Base-by-base conservation (phyloP, 2,113 vertebrate species). In the Polypterus senegalus region DNA sequence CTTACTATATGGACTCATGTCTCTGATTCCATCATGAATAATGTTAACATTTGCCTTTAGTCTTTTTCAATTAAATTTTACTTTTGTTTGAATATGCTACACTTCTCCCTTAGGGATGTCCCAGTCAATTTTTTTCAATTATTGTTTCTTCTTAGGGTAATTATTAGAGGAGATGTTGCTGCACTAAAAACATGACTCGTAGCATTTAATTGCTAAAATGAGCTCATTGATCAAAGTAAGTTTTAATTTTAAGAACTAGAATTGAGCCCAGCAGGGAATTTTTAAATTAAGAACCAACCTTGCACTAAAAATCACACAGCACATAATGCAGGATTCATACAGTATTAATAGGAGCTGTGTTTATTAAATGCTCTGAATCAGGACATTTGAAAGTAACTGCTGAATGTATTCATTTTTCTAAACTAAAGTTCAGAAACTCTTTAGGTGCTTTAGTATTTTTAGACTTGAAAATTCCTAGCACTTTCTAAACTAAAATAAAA, bases 231-330 rank as follows among this genome's bases (percentile, higher is more conserved):
- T 54, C 57, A 54, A 60, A 5, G 44, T 49, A 49, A 6, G 10
- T 7, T 57, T 49, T 51, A 51, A 5, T 7, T 11, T 63, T 63
- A 51, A 63, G 47, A 45, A 53, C 27, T 3, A 9, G 4, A 55
- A n/a, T 59, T 65, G 49, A 60, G 55, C 53, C 53, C 11, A n/a
- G 4, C 9, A 3, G 54, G 9, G 54, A 7, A n/a, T 55, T 49
- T n/a, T 5, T 27, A 54, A 60, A 51, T 65, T 65, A 60, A 59
- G 52, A 57, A 8, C 43, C 49, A 60, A 9, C 54, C 9, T 55
- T 10, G 43, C 54, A 55, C 43, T 27, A 55, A 27, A 55, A 27
- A 55, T 4, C 10, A n/a, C 5, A 55, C 10, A 55, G 54, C 54
- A 55, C 9, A 10, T 27, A 5, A 55, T 55, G 54, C 54, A n/a